phyloP scores from a whole-genome alignment of 1,140 invertebrate species.

The Plodia interpunctella region DNA sequence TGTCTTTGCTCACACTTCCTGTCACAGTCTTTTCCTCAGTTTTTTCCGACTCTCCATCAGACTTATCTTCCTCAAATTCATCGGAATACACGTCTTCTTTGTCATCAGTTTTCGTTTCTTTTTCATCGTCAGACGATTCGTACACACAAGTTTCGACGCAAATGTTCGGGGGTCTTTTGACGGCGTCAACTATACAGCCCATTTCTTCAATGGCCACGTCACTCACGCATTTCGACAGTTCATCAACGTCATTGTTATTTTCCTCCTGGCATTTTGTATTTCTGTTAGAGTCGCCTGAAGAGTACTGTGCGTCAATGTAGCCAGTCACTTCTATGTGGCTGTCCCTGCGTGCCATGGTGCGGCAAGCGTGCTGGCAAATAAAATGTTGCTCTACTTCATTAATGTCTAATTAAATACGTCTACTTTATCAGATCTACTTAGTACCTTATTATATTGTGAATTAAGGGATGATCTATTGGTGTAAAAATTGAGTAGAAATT shows the following conservation, averaged over 20 bases:
- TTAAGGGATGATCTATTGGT: too few species aligned
- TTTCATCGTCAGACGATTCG: slow-evolving; percentile 39
- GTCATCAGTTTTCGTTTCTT: slow-evolving; percentile 32
- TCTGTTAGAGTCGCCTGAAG: slow-evolving; percentile 56
- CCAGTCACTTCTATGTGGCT: slow-evolving; percentile 39
- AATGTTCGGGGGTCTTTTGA: slow-evolving; percentile 59
- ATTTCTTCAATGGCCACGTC: slow-evolving; percentile 39
- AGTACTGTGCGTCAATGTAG: slow-evolving; percentile 47
- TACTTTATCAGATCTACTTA: too few species aligned
- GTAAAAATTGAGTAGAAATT: too few species aligned
- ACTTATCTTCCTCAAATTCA: slow-evolving; percentile 67
- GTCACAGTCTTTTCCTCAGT: slow-evolving; percentile 18
- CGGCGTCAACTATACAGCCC: slow-evolving; percentile 66
- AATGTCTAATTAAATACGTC: too few species aligned
- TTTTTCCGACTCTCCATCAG: slow-evolving; percentile 38
- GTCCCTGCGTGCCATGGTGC: slow-evolving; percentile 51
- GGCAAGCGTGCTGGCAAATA: slow-evolving; percentile 40
- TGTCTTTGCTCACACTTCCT: slow-evolving; percentile 26
- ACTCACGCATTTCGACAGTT: slow-evolving; percentile 59
- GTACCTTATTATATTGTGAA: too few species aligned
- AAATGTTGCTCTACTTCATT: neutral
- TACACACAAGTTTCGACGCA: slow-evolving; percentile 63
- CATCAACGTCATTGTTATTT: slow-evolving; percentile 72
- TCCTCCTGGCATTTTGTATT: slow-evolving; percentile 61
- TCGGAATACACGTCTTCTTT: slow-evolving; percentile 61